Base-by-base conservation (phyloP, 2,113 vertebrate genomes). In the Chloebia gouldiae region DNA sequence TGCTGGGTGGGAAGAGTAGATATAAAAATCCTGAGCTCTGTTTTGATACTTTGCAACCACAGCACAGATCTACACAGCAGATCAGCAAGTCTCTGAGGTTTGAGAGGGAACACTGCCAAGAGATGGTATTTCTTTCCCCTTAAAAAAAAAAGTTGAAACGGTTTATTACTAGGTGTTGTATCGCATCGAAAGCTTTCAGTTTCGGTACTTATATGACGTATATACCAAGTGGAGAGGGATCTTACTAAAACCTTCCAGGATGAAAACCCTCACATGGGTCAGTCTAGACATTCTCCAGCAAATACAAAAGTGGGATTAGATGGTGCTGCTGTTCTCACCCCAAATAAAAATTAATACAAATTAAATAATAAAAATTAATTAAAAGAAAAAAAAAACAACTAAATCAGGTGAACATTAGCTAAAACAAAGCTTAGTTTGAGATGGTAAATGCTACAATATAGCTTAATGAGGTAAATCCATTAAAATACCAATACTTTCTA, bases 161-260 rank as follows among this genome's bases (percentile, higher is more conserved):
- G 53, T 72, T 95, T 91, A 94, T 94, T 93, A 73, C 82, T 73
- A 78, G 94, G 90, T 93, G 88, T 31, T 83, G 68, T 83, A 83
- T 81, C 28, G 9, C 71, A 92, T 81, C 82, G 59, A 86, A 94
- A 95, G 95, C 88, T 95, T 95, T 95, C 84, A 39, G 91, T 97
- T 96, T 96, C 87, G 7, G 44, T 81, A 81, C 87, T 93, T 87
- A 12, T 6, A 51, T 96, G 87, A 96, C 75, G 6, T 86, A 73
- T 50, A 37, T 63, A 51, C 35, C 87, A 82, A 94, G 85, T 47
- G 61, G 83, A 93, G 93, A 86, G 51, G 79, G 47, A 88, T 83
- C 92, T 97, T 95, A 96, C 88, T 97, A 96, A 97, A 96, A 96
- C 90, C 93, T 96, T 97, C 93, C 94, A 93, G 93, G 92, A 88